Evolutionary conservation across 2,888 invertebrate genomes (phyloP).

Genomic region (Idaea biselata): DNA sequence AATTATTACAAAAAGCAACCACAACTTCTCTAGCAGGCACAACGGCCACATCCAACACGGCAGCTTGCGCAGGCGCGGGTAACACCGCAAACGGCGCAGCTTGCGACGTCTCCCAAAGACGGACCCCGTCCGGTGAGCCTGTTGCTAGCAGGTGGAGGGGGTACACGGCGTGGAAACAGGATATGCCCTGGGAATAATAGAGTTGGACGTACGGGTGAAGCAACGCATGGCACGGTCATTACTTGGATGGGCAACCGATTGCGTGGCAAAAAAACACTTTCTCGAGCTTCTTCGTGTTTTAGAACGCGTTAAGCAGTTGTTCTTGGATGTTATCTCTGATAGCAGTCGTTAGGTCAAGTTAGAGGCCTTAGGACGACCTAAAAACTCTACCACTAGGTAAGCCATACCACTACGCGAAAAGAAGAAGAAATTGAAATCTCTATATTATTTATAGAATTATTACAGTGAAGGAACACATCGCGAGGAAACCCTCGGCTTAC

Average conservation of each 20-base stretch:
- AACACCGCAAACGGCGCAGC: constrained; percentile 46
- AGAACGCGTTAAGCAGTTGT: too few relatives aligned
- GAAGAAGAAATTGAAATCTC: too few relatives aligned
- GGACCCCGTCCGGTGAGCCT: constrained; percentile 79
- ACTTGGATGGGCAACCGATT: too few relatives aligned
- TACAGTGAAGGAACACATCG: neutral
- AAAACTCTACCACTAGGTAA: too few relatives aligned
- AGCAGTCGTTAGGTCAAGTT: too few relatives aligned
- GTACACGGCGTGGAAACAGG: constrained; percentile 77
- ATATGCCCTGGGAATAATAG: constrained; percentile 70
- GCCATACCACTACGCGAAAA: too few relatives aligned
- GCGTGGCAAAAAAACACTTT: too few relatives aligned
- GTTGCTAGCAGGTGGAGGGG: constrained; percentile 74
- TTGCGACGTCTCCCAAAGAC: constrained; percentile 79
- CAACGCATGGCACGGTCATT: too few relatives aligned
- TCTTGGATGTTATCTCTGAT: too few relatives aligned
- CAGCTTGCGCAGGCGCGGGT: constrained; percentile 34
- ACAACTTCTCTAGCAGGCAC: constrained; percentile 69
- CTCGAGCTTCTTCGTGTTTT: too few relatives aligned
- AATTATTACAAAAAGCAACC: constrained; percentile 78
- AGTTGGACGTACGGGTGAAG: too few relatives aligned
- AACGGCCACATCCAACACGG: constrained; percentile 78
- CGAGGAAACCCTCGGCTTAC: neutral
- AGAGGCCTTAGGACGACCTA: too few relatives aligned
- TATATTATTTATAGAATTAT: neutral